Conservation (phyloP, 2,797 vertebrate species). For the Sebastes paucispinis region DNA sequence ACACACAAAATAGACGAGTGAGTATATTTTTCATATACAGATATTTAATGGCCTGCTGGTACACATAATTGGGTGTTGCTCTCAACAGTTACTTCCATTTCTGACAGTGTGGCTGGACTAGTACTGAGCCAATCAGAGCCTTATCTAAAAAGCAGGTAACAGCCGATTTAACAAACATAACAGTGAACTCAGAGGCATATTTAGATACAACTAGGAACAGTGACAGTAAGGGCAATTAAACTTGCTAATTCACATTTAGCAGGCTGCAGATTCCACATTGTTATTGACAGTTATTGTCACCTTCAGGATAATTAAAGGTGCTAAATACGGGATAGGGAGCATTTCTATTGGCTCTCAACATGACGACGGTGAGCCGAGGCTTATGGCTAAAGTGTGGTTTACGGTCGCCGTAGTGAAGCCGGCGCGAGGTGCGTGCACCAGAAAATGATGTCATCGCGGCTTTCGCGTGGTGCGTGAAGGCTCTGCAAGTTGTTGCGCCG, state of each 20-base stretch:
- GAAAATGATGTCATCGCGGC: too few species aligned
- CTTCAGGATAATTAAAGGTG: neutral
- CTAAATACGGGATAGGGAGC: too few species aligned
- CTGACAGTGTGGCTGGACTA: neutral
- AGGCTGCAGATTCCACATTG: neutral
- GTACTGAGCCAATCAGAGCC: neutral
- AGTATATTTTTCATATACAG: neutral
- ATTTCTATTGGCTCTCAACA: too few species aligned
- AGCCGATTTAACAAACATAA: neutral
- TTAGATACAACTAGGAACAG: neutral
- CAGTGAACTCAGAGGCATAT: neutral
- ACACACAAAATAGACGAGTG: neutral
- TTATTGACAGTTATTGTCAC: neutral
- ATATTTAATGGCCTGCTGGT: constrained; percentile 12
- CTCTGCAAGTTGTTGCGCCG: too few species aligned
- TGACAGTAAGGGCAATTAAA: neutral
- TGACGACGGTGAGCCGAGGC: too few species aligned
- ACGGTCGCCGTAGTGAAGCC: too few species aligned
- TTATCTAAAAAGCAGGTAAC: neutral
- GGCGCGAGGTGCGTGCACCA: too few species aligned
- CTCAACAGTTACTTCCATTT: constrained; percentile 1
- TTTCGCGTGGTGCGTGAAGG: too few species aligned
- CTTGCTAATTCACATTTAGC: neutral
- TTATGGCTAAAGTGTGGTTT: too few species aligned
- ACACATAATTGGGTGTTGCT: constrained; percentile 1